A percentile compares a stretch with the other conserved stretches of the same genome.
phyloP scores from a whole-genome alignment of 1,140 invertebrate species.

The Hylaeus volcanicus region DNA sequence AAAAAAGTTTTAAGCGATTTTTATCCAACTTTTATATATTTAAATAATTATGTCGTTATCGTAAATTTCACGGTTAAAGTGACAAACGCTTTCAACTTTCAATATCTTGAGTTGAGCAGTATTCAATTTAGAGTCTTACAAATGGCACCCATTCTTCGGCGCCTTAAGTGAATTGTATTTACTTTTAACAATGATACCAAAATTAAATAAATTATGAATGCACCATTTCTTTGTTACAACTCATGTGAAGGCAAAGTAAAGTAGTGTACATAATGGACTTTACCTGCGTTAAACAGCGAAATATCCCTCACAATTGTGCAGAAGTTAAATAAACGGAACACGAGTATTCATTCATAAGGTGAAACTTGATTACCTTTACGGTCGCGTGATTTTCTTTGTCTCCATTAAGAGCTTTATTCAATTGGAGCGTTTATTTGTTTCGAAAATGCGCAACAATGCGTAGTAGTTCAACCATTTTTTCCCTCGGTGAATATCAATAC shows the following conservation, averaged over 20 bases:
- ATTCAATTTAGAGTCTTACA: background rate
- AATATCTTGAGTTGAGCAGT: background rate
- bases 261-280: background rate
- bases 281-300: background rate
- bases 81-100: too few species aligned
- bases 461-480: too few species aligned
- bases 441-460: too few species aligned
- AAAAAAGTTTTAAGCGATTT: too few species aligned
- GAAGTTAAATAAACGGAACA: too few species aligned
- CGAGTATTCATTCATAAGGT: background rate
- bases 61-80: too few species aligned
- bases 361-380: background rate
- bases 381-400: background rate
- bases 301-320: background rate
- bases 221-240: background rate
- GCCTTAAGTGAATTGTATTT: conserved; percentile 6
- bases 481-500: too few species aligned
- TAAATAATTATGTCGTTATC: too few species aligned
- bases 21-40: too few species aligned
- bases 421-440: background rate
- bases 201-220: background rate
- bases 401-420: background rate
- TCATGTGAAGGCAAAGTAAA: background rate
- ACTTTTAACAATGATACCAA: background rate
- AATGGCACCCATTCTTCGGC: background rate